Evolutionary conservation across 2,888 invertebrate species (phyloP).

Genomic region (Drosophila siamana): DNA sequence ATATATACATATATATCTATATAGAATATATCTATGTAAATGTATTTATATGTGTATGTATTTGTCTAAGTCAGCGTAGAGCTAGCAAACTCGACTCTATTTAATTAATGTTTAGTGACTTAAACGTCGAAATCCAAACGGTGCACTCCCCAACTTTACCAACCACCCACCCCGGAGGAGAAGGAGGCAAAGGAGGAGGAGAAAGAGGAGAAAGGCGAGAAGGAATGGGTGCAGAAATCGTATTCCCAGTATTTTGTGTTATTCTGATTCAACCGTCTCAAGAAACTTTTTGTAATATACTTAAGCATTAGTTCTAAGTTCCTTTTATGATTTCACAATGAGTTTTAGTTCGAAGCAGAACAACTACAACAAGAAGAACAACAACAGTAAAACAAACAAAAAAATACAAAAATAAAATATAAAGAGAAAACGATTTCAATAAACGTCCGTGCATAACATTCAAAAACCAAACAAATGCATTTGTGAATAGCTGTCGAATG

Average conservation of each 20-base stretch:
- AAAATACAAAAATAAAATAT: slow-evolving; percentile 56
- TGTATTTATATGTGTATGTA: slow-evolving; percentile 65
- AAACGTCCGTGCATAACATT: slow-evolving; percentile 79
- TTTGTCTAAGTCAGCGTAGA: slow-evolving; percentile 63
- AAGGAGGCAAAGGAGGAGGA: background rate
- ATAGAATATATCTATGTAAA: slow-evolving; percentile 50
- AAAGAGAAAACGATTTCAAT: slow-evolving; percentile 67
- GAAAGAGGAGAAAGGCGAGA: background rate
- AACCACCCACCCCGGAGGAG: background rate
- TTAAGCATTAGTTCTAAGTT: slow-evolving; percentile 72
- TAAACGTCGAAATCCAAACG: slow-evolving; percentile 39
- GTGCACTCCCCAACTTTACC: slow-evolving; percentile 55
- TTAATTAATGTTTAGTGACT: slow-evolving; percentile 69
- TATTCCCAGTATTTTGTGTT: slow-evolving; percentile 17
- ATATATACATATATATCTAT: slow-evolving; percentile 29
- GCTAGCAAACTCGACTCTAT: slow-evolving; percentile 68
- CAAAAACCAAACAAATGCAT: slow-evolving; percentile 64
- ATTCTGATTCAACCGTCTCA: slow-evolving; percentile 23
- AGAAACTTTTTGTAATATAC: slow-evolving; percentile 63
- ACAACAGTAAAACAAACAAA: slow-evolving; percentile 36
- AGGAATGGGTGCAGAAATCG: slow-evolving; percentile 5
- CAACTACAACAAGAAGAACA: slow-evolving; percentile 22
- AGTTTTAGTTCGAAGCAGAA: slow-evolving; percentile 25
- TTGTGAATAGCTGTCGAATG: slow-evolving; percentile 35
- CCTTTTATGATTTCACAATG: slow-evolving; percentile 53